These are phyloP conservation scores for Margaritifera margaritifera DNA, from an alignment of 2,888 invertebrate species.

Conservation along the genomic window DNA sequence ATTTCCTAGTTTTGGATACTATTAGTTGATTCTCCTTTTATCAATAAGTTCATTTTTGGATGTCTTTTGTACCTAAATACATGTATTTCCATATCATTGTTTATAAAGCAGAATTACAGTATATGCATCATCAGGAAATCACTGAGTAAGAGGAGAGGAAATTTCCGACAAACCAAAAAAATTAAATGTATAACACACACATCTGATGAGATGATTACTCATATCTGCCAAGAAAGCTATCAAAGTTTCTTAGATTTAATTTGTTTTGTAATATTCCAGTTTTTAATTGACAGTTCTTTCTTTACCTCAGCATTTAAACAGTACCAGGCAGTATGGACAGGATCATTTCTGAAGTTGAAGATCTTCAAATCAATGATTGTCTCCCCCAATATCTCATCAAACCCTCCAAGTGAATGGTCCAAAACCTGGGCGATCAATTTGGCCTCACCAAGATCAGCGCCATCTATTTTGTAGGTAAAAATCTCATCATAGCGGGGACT, in stretches of 20 bases:
- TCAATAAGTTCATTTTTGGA: no score
- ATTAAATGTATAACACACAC: neutral
- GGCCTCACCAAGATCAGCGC: conserved; percentile 43
- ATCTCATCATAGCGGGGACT: conserved; percentile 65
- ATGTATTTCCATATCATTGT: no score
- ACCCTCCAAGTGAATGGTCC: conserved; percentile 58
- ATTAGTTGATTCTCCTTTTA: no score
- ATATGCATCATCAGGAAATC: no score
- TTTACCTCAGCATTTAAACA: conserved; percentile 63
- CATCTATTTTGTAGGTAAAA: conserved; percentile 60
- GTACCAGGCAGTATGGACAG: conserved; percentile 63
- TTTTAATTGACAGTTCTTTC: neutral
- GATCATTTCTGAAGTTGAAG: conserved; percentile 53
- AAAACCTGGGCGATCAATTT: conserved; percentile 60
- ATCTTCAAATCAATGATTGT: conserved; percentile 51
- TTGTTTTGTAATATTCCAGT: neutral
- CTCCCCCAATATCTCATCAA: conserved; percentile 67
- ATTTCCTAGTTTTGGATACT: no score
- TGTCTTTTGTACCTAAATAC: no score
- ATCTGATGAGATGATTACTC: neutral
- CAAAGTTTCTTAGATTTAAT: no score
- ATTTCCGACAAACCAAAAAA: neutral
- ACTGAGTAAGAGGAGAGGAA: neutral
- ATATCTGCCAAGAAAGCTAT: neutral
- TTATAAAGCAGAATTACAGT: no score